phyloP scores from a whole-genome alignment of 1,140 invertebrate genomes.

The Hormaphis cornu region DNA sequence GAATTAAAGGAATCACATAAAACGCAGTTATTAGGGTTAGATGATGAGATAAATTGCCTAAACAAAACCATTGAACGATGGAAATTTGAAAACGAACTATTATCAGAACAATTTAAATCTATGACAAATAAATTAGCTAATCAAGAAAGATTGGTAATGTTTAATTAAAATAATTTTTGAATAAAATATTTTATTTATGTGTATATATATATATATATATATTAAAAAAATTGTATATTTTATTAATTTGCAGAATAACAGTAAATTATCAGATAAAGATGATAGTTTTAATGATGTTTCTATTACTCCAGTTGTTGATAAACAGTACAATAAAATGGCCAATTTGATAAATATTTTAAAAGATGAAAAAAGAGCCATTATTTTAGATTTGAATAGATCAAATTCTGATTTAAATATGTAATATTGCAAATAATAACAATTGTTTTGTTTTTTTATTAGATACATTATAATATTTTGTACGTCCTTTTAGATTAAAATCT shows the following conservation, averaged over 20 bases:
- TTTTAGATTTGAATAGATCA: slow-evolving; percentile 9
- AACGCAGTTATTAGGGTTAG: background rate
- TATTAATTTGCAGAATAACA: slow-evolving; percentile 4
- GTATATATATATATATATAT: too few species aligned
- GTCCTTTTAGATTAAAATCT: slow-evolving; percentile 9
- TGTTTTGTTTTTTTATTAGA: background rate
- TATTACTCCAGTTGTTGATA: background rate
- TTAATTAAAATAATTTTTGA: background rate
- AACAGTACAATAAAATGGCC: slow-evolving; percentile 6
- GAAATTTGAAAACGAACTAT: slow-evolving; percentile 24
- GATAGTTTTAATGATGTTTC: slow-evolving; percentile 1
- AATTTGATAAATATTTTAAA: slow-evolving; percentile 25
- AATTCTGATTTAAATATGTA: slow-evolving; percentile 5
- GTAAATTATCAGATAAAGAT: slow-evolving; percentile 12
- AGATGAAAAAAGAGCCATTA: slow-evolving; percentile 12
- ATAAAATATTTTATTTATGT: too few species aligned
- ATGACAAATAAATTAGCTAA: background rate
- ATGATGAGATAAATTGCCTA: slow-evolving; percentile 2
- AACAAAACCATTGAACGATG: slow-evolving; percentile 20
- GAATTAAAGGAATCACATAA: slow-evolving; percentile 12
- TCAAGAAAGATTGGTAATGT: background rate
- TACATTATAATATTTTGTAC: background rate
- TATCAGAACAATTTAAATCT: slow-evolving; percentile 18
- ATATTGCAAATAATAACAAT: background rate
- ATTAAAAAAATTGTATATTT: background rate